These are phyloP conservation scores for Eucera pruinosa DNA, from an alignment of 2,888 invertebrate genomes.

Conservation along the genomic window DNA sequence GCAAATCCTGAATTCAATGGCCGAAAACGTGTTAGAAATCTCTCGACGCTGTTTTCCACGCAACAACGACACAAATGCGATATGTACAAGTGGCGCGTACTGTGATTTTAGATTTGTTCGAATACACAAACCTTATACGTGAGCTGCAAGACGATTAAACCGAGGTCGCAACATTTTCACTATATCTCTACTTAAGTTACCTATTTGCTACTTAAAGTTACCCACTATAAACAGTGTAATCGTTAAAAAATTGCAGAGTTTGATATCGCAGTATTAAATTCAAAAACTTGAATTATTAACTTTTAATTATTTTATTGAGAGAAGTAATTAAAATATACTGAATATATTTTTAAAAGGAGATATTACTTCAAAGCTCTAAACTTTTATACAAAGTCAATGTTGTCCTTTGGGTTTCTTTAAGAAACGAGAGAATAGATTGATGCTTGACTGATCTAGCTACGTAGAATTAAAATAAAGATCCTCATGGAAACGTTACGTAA, in stretches of 20 bases:
- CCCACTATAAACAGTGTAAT: not conserved
- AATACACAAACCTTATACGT: conserved; percentile 42
- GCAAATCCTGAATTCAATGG: conserved; percentile 25
- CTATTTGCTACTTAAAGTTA: not conserved
- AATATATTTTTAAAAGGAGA: not conserved
- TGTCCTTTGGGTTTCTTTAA: not conserved
- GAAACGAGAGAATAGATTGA: conserved; percentile 4
- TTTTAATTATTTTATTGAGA: not conserved
- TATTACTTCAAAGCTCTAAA: too few species aligned
- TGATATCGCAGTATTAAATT: not conserved
- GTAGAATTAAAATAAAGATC: not conserved
- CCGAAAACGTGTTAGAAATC: conserved; percentile 45
- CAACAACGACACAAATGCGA: conserved; percentile 17
- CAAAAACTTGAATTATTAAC: not conserved
- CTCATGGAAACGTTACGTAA: conserved; percentile 21
- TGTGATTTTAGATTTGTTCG: conserved; percentile 59
- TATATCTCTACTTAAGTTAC: not conserved
- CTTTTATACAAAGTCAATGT: too few species aligned
- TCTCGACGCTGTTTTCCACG: conserved; percentile 26
- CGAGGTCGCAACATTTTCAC: conserved; percentile 25
- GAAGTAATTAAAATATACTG: not conserved
- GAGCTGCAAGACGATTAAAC: conserved; percentile 43
- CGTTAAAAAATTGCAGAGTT: too few species aligned
- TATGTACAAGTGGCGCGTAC: conserved; percentile 26
- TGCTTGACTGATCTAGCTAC: not conserved